Evolutionary conservation across 1,140 invertebrate genomes (phyloP).

Genomic region (Drosophila guanche): DNA sequence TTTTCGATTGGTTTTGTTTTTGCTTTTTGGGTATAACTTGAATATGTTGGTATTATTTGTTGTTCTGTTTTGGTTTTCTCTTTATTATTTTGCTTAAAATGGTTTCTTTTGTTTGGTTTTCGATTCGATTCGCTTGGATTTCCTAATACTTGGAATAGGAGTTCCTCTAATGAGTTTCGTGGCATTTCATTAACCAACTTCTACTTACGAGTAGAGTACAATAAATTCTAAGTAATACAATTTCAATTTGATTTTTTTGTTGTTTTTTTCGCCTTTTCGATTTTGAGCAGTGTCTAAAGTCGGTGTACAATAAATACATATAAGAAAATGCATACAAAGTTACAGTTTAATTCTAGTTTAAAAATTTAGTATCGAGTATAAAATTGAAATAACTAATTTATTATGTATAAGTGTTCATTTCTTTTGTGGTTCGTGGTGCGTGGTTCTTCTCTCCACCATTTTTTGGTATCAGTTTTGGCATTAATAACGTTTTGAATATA

Average conservation of each 20-base stretch:
- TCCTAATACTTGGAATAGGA: slow-evolving; percentile 35
- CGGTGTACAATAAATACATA: slow-evolving; percentile 69
- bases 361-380: slow-evolving; percentile 77
- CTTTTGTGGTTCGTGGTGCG: slow-evolving; percentile 12
- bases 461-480: slow-evolving; percentile 35
- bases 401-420: slow-evolving; percentile 27
- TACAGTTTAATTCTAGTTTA: slow-evolving; percentile 74
- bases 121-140: slow-evolving; percentile 4
- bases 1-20: slow-evolving; percentile 13
- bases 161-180: slow-evolving; percentile 37
- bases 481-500: slow-evolving; percentile 50
- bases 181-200: slow-evolving; percentile 6
- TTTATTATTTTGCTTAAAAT: slow-evolving; percentile 21
- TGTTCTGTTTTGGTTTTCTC: neutral
- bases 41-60: slow-evolving; percentile 9
- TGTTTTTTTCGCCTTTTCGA: slow-evolving; percentile 18
- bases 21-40: slow-evolving; percentile 32
- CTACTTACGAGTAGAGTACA: slow-evolving; percentile 30
- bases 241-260: slow-evolving; percentile 31
- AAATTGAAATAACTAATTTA: slow-evolving; percentile 78
- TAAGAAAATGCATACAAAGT: slow-evolving; percentile 79
- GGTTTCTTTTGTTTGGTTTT: slow-evolving; percentile 7
- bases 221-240: slow-evolving; percentile 41
- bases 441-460: slow-evolving; percentile 2
- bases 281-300: slow-evolving; percentile 56